Evolutionary conservation across 2,888 invertebrate species (phyloP), one percentile per base, ranked within the genome.

Genomic region (Limnephilus marmoratus): DNA sequence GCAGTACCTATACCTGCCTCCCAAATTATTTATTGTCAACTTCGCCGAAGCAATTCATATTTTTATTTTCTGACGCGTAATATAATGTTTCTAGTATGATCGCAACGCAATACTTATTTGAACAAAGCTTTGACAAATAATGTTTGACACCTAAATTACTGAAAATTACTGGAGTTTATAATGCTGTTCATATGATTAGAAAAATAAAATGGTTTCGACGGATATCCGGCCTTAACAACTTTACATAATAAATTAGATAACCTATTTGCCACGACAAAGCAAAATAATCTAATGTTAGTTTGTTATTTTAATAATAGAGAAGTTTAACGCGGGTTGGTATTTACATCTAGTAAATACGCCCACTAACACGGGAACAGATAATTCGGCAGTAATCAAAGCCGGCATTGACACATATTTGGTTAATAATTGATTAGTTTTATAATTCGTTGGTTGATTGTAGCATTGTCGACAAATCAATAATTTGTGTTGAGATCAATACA

Each of bases 211-310:
- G 88, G 37, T 31, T 80, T 80, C 9, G 31, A 68, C 88, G 88
- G 88, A 88, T 88, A 37, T 88, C 88, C 88, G 88, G 88, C 80
- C 80, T 68, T 53, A 11, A 83, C 34, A 37, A 18, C 15, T 18
- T 83, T 29, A 85, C 45, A 41, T 85, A 37, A 41, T 11, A 85
- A 85, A 85, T 49, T 49, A 31, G 88, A 88, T 88, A 88, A 88
- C 88, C 68, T 34, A 88, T 88, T 88, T 88, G 88, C 29, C 7
- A 88, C 80, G 2, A 24, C 34, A 86, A 31, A 82, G 13, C 53
- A 68, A 68, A 68, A 68, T 68, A 68, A 68, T 68, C 53, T 68
- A 68, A 4, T 68, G 53, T 68, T 68, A 68, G 53, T 68, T 68
- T 68, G 53, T 68, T 68, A 68, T 68, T 68, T 68, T 68, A 68